phyloP scores from a whole-genome alignment of 2,888 invertebrate genomes.

The Laspeyria flexula region DNA sequence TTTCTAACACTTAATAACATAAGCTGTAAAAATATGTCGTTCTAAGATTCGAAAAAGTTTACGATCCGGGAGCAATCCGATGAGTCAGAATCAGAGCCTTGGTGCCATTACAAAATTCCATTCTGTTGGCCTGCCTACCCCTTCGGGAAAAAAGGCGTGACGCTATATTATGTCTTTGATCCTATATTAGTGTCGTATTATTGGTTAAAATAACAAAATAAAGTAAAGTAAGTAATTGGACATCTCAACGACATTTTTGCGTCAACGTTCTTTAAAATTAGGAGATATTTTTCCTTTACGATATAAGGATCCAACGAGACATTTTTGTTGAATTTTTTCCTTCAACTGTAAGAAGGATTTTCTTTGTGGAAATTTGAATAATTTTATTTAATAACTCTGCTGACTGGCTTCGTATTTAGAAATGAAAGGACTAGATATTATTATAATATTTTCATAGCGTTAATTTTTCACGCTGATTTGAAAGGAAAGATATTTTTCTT shows the following conservation, averaged over 20 bases:
- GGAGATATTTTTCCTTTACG: conserved; percentile 1
- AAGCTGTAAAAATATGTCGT: too few relatives aligned
- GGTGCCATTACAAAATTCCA: too few relatives aligned
- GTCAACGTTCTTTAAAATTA: conserved; percentile 1
- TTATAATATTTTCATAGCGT: background rate
- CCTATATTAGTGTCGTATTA: too few relatives aligned
- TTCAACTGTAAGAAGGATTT: background rate
- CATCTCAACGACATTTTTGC: background rate
- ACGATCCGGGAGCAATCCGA: too few relatives aligned
- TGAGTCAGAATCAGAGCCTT: too few relatives aligned
- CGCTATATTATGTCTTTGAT: too few relatives aligned
- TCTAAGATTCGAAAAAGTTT: too few relatives aligned
- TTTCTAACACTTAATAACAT: too few relatives aligned
- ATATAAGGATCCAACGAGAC: background rate
- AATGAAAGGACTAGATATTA: conserved; percentile 1
- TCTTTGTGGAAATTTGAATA: background rate
- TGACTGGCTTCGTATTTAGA: conserved; percentile 2
- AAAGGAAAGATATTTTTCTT: background rate
- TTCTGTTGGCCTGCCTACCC: too few relatives aligned
- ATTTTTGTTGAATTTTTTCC: conserved; percentile 2
- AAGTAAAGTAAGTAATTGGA: conserved; percentile 1
- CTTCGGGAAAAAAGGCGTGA: too few relatives aligned
- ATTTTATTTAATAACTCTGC: conserved; percentile 6
- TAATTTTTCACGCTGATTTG: background rate
- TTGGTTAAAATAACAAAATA: too few relatives aligned